Evolutionary conservation across 2,888 invertebrate genomes (phyloP).

Genomic region (Mythimna lalbum): DNA sequence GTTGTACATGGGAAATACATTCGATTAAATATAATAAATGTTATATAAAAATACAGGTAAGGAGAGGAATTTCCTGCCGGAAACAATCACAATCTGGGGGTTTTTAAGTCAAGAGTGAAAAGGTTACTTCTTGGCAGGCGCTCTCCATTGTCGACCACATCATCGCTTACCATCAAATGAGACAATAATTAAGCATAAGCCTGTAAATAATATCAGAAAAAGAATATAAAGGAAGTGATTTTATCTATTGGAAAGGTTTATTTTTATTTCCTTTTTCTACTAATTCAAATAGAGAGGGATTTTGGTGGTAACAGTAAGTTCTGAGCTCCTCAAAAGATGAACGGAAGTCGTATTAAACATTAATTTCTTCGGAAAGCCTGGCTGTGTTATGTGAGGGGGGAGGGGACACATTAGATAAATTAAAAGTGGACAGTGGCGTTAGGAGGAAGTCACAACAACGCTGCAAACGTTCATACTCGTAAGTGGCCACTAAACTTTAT

Average conservation of each 20-base stretch:
- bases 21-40: constrained; percentile 18
- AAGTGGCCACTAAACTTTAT: constrained; percentile 87
- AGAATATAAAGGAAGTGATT: background rate
- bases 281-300: constrained; percentile 9
- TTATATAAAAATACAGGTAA: constrained; percentile 7
- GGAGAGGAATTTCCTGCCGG: too few relatives aligned
- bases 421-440: constrained; percentile 69
- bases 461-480: constrained; percentile 73
- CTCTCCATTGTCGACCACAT: too few relatives aligned
- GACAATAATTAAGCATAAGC: too few relatives aligned
- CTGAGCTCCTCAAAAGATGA: constrained; percentile 5
- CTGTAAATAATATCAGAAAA: too few relatives aligned
- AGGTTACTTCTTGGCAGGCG: too few relatives aligned
- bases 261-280: constrained; percentile 3
- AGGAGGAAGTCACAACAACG: constrained; percentile 64
- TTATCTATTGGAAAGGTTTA: background rate
- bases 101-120: too few relatives aligned
- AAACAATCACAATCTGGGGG: too few relatives aligned
- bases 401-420: constrained; percentile 73
- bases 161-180: too few relatives aligned
- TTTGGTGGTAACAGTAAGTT: constrained; percentile 1
- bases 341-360: constrained; percentile 37
- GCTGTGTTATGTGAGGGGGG: constrained; percentile 54
- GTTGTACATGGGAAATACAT: constrained; percentile 11
- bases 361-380: constrained; percentile 43